Percentiles rank a stretch among this genome's conserved stretches.
These are phyloP conservation scores for Hemibates koningsi DNA, from an alignment of 2,113 vertebrate species.

Conservation along the genomic window DNA sequence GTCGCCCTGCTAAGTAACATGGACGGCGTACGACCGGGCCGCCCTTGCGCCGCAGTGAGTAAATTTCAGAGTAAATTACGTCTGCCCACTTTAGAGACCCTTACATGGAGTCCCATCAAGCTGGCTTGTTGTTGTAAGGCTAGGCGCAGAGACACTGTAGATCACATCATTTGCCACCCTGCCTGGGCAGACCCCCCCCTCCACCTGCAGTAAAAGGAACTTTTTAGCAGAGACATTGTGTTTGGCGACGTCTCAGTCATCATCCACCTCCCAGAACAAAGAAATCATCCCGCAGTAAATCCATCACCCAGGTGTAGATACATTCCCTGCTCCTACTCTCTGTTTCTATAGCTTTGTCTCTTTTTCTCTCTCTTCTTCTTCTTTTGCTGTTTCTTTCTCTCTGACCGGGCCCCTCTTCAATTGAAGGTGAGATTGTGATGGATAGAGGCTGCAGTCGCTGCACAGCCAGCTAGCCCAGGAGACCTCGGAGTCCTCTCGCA, in stretches of 20 bases:
- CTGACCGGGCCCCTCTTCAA: constrained; percentile 14
- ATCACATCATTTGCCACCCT: constrained; percentile 48
- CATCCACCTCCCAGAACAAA: constrained; percentile 47
- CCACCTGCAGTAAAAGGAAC: background rate
- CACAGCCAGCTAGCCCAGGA: constrained; percentile 12
- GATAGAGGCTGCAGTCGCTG: constrained; percentile 48
- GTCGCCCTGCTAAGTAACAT: constrained; percentile 8
- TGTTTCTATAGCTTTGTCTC: constrained; percentile 13
- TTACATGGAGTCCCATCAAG: background rate
- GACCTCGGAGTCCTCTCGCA: constrained; percentile 18
- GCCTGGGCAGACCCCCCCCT: background rate
- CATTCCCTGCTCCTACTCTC: background rate
- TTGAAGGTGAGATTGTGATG: constrained; percentile 54
- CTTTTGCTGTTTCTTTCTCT: constrained; percentile 4
- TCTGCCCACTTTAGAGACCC: constrained; percentile 1
- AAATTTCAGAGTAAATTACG: constrained; percentile 40
- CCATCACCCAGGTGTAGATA: constrained; percentile 58
- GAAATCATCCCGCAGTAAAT: constrained; percentile 55
- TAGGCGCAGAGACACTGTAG: constrained; percentile 8
- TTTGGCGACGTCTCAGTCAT: constrained; percentile 22
- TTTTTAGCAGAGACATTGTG: constrained; percentile 24
- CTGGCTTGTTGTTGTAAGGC: constrained; percentile 4
- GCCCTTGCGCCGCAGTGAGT: background rate
- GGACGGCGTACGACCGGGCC: constrained; percentile 1
- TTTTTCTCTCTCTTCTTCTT: background rate